Conservation (phyloP, 2,113 vertebrate species). For the Odocoileus hemionus region DNA sequence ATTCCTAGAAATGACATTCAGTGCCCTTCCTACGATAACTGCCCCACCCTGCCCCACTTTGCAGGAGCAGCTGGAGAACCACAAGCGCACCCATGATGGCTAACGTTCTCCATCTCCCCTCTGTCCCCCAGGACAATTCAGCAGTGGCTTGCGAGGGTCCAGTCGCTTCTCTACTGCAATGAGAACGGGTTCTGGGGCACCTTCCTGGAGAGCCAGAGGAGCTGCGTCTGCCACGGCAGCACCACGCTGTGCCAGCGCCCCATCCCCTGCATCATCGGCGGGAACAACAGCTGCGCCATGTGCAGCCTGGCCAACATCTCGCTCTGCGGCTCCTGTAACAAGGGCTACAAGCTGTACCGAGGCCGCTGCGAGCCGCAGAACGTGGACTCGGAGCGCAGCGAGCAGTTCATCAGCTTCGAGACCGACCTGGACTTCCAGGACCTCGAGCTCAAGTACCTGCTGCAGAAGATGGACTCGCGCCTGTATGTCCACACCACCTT, state of each 20-base stretch:
- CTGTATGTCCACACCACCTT: conserved; percentile 98
- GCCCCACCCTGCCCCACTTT: fast-evolving
- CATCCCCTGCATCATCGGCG: conserved; percentile 96
- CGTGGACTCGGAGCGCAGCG: conserved; percentile 97
- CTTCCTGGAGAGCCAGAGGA: conserved; percentile 96
- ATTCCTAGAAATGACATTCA: fast-evolving
- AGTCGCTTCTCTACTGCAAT: conserved; percentile 98
- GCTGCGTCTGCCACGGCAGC: conserved; percentile 95
- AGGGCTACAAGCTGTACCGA: conserved; percentile 97
- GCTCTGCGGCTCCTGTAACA: conserved; percentile 98
- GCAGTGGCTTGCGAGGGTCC: conserved; percentile 97
- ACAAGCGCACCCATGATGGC: fast-evolving
- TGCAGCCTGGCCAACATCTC: conserved; percentile 99
- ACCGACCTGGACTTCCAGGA: conserved; percentile 99
- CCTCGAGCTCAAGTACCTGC: conserved; percentile 97
- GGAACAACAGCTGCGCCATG: conserved; percentile 99
- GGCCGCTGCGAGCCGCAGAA: conserved; percentile 99
- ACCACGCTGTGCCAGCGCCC: conserved; percentile 95
- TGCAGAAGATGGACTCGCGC: conserved; percentile 99
- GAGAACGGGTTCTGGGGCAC: conserved; percentile 99
- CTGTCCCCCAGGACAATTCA: conserved; percentile 90
- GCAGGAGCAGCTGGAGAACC: too few species aligned
- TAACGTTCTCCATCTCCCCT: conserved; percentile 57
- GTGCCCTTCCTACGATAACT: neutral
- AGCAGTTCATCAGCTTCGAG: conserved; percentile 99